Base-by-base conservation (phyloP, 2,888 invertebrate species). In the Polyploca ridens region DNA sequence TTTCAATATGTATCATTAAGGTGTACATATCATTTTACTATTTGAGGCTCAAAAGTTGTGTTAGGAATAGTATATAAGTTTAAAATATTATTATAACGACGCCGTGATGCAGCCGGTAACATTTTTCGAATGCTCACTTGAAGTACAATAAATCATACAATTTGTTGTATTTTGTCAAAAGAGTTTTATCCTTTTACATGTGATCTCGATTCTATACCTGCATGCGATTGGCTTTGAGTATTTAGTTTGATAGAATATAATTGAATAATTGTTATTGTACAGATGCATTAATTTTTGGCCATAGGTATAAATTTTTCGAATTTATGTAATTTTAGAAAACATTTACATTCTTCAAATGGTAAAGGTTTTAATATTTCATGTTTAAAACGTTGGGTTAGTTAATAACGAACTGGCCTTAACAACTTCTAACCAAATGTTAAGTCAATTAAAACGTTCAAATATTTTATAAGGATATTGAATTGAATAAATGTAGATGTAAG, bases 391-490 rank as follows among this genome's bases (percentile, higher is more conserved):
- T 49, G 62, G 62, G 65, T 66, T 65, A 65, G 65, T 62, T 54
- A 46, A 64, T 64, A 59, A 63, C 46, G 19, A 54, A 54, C 75
- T 83, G 80, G 84, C 79, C 79, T 75, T 77, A 76, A 77, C 69
- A 69, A 76, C 75, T 73, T 76, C 72, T 38, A 60, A 73, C 68
- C 72, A 72, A 74, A 68, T 73, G 77, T 77, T 77, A 82, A 79
- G 93, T 93, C 93, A 93, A 91, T 93, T 93, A 91, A 82, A 79
- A 86, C 83, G 82, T 89, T 88, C 85, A 89, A 90, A 87, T 77
- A 74, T 86, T 89, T 86, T 88, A 78, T 84, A 82, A 81, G 82
- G 63, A 76, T 70, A 67, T 74, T 68, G 13, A 61, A 60, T 60
- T 60, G 74, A 75, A 78, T 78, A 75, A 77, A 76, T 82, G 73